These are phyloP conservation scores for Micromys minutus DNA, from an alignment of 2,113 vertebrate genomes.

Conservation along the genomic window DNA sequence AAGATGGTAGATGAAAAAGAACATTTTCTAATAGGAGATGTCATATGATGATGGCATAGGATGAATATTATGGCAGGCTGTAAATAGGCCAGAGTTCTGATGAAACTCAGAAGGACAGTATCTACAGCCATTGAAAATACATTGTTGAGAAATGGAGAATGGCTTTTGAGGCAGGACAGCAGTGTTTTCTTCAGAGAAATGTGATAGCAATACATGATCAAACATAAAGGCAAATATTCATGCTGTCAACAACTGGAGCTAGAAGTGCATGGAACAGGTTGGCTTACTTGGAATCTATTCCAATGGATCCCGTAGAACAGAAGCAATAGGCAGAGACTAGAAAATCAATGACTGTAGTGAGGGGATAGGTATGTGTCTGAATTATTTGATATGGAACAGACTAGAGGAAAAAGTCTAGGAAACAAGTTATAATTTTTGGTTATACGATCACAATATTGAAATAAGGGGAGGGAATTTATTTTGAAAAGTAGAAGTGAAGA, in stretches of 20 bases:
- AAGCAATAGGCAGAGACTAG: neutral
- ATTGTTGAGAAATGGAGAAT: neutral
- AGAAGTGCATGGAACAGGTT: neutral
- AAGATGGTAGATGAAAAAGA: neutral
- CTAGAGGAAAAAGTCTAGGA: neutral
- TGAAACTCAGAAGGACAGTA: neutral
- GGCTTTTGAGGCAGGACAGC: neutral
- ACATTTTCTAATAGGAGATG: neutral
- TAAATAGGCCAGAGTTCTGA: neutral
- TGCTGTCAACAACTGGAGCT: neutral
- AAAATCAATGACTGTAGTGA: neutral
- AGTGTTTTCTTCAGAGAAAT: neutral
- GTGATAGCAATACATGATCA: neutral
- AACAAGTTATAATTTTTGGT: neutral
- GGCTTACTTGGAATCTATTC: neutral
- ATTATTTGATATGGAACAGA: neutral
- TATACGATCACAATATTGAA: neutral
- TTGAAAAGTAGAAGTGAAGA: neutral
- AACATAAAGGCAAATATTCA: neutral
- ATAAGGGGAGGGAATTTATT: neutral
- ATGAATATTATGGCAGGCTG: accelerated
- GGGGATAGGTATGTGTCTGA: neutral
- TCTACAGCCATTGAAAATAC: neutral
- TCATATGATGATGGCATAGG: accelerated
- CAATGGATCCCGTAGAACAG: neutral